Evolutionary conservation across 2,113 vertebrate species (phyloP).

Genomic region (Boleophthalmus pectinirostris): DNA sequence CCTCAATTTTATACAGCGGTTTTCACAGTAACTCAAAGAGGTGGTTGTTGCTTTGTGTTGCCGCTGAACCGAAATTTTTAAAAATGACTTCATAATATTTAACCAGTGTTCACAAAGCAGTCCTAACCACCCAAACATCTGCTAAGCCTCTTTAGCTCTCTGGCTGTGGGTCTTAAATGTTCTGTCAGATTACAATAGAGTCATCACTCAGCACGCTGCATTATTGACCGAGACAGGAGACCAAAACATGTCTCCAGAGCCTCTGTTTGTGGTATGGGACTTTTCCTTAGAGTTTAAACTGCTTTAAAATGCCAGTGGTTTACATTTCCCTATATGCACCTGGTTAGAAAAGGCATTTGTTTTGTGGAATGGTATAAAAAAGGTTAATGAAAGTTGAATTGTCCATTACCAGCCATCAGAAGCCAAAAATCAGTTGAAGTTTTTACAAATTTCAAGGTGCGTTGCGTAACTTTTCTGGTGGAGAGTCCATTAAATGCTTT

Average conservation of each 20-base stretch:
- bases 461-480: too few relatives aligned
- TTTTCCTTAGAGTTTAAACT: neutral
- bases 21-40: too few relatives aligned
- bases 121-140: neutral
- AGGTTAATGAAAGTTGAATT: too few relatives aligned
- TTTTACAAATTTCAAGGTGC: too few relatives aligned
- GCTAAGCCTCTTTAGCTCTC: neutral
- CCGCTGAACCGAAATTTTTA: neutral
- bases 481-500: too few relatives aligned
- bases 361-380: too few relatives aligned
- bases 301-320: neutral
- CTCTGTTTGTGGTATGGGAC: neutral
- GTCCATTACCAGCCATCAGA: too few relatives aligned
- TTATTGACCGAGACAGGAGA: neutral
- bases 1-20: too few relatives aligned
- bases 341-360: neutral
- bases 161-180: neutral
- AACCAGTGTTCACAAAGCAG: neutral
- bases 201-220: neutral
- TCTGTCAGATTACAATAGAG: neutral
- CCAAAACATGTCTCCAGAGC: neutral
- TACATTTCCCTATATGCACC: neutral
- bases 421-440: too few relatives aligned
- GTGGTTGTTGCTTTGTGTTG: neutral
- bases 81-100: neutral